Base-by-base conservation (phyloP, 2,797 vertebrate species). In the Betta splendens region DNA sequence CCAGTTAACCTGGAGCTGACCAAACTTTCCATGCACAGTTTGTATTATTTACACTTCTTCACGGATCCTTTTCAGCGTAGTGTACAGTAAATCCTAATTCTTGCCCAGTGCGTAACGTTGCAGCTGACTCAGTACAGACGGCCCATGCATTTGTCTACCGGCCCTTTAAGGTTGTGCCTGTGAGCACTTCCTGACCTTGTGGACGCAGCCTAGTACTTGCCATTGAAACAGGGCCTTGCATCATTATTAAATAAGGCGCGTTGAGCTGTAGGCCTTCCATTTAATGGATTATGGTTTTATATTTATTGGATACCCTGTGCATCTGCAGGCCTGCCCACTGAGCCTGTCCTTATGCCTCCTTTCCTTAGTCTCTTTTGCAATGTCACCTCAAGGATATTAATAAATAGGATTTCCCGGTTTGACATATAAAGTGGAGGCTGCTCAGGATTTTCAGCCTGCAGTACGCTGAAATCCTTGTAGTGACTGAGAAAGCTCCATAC, bases 351-450 rank as follows among this genome's bases (percentile, higher is more conserved):
- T 54, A 37, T 53, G 43, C 39, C 42, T 58, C 60, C 58, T 55
- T 55, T 65, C 29, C 29, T 38, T 48, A 35, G 56, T 54, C 59
- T 81, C 59, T 80, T 29, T 48, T 42, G 31, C 81, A 88, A 73
- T 81, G 82, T 86, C 54, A 9, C 73, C 74, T 86, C 75, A 88
- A 89, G 83, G 84, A 87, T 83, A 77, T 88, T 84, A 87, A 90
- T 81, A 86, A 87, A 85, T 77, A 61, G 81, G 88, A 86, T 90
- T 88, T 89, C 75, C n/a, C 67, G 77, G 64, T 83, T 71, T 86
- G 82, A 89, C 85, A 88, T 84, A 83, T 88, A 75, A 87, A 91
- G 72, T 72, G 72, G 69, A 71, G 72, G 72, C 78, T 72, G 78
- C 53, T 59, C 48, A 56, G 55, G 79, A 82, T 83, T 78, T 75